Evolutionary conservation across 2,113 vertebrate genomes (phyloP).

Genomic region (Myotis brandtii): DNA sequence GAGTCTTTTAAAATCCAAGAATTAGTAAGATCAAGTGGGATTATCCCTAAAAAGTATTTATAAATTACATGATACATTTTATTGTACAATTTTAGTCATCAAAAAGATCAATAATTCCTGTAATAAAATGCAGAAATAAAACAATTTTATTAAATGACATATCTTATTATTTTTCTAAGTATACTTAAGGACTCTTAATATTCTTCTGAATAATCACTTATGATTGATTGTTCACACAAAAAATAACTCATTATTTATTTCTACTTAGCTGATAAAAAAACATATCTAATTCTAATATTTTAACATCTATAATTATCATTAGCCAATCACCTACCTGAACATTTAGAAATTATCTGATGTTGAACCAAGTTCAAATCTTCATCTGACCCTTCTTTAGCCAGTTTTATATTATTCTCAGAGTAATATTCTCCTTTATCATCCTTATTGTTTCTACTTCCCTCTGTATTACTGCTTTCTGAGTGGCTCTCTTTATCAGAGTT

Average conservation of each 20-base stretch:
- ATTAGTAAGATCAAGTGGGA: neutral
- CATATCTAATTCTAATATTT: conserved; percentile 28
- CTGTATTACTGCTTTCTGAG: conserved; percentile 15
- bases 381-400: conserved; percentile 36
- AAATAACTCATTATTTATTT: conserved; percentile 22
- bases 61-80: conserved; percentile 19
- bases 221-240: conserved; percentile 1
- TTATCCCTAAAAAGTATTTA: neutral
- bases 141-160: conserved; percentile 26
- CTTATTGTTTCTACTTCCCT: conserved; percentile 52
- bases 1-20: neutral
- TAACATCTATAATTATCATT: neutral
- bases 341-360: neutral
- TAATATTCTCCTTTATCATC: neutral
- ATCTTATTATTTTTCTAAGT: conserved; percentile 43
- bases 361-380: neutral
- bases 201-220: conserved; percentile 31
- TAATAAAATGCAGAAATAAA: neutral
- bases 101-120: conserved; percentile 12
- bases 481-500: conserved; percentile 58
- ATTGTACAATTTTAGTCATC: conserved; percentile 11
- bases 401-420: conserved; percentile 47
- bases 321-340: conserved; percentile 74
- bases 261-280: conserved; percentile 32
- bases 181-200: conserved; percentile 3